Percentiles rank a stretch among this genome's conserved stretches.
phyloP scores from a whole-genome alignment of 2,888 invertebrate genomes.

The Ennomos quercinarius region DNA sequence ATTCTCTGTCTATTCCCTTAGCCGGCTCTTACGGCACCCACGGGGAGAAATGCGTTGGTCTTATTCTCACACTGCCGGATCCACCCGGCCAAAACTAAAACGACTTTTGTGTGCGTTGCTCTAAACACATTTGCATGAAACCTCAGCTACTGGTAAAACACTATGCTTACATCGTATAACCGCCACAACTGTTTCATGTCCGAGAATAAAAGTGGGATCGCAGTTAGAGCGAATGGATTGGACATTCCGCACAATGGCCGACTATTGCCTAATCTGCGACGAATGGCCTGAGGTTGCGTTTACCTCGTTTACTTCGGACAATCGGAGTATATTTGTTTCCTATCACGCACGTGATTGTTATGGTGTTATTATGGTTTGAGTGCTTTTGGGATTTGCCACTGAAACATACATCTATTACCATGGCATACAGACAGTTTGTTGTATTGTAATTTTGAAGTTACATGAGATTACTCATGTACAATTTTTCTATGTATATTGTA shows the following conservation, averaged over 20 bases:
- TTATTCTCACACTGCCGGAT: too few relatives aligned
- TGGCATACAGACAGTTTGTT: too few relatives aligned
- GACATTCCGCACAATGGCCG: conserved; percentile 13
- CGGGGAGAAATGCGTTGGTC: too few relatives aligned
- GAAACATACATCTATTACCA: too few relatives aligned
- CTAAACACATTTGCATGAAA: neutral
- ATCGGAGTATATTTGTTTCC: conserved; percentile 25
- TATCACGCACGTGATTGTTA: conserved; percentile 14
- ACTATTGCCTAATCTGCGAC: conserved; percentile 13
- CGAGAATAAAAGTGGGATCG: conserved; percentile 19
- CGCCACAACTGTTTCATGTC: conserved; percentile 30
- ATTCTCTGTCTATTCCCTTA: too few relatives aligned
- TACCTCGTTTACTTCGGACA: conserved; percentile 20
- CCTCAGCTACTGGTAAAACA: conserved; percentile 1
- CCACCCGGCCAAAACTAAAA: too few relatives aligned
- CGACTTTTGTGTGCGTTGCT: neutral
- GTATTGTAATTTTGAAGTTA: too few relatives aligned
- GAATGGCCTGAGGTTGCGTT: conserved; percentile 3
- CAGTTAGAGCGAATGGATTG: conserved; percentile 27
- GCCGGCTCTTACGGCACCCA: too few relatives aligned
- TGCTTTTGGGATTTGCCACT: too few relatives aligned
- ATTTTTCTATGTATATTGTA: too few relatives aligned
- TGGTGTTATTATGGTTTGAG: conserved; percentile 24
- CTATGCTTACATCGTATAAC: conserved; percentile 14
- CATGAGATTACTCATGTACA: too few relatives aligned